Conservation (phyloP, 2,113 vertebrate genomes). For the Motacilla tschutschensis region DNA sequence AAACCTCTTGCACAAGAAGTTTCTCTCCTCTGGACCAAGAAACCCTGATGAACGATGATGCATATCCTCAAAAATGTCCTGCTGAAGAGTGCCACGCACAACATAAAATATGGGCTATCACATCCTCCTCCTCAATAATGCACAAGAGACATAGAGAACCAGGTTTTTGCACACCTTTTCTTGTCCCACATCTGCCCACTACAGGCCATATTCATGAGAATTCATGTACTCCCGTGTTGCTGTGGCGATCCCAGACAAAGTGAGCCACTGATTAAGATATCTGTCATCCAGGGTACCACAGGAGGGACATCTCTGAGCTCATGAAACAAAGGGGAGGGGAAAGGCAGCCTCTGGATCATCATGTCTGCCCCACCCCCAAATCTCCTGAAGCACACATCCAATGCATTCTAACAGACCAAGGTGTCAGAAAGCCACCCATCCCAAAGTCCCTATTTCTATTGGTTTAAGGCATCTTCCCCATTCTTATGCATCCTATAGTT, state of each 20-base stretch:
- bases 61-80: neutral
- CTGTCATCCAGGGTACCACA: neutral
- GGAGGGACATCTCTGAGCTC: neutral
- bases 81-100: neutral
- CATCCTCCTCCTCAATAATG: neutral
- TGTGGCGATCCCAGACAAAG: neutral
- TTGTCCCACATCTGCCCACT: neutral
- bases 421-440: neutral
- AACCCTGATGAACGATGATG: neutral
- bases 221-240: neutral
- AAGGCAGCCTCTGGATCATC: neutral
- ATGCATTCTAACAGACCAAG: rapidly evolving
- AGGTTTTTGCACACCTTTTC: neutral
- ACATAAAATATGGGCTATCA: neutral
- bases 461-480: neutral
- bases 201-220: neutral
- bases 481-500: neutral
- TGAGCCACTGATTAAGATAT: neutral
- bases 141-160: neutral
- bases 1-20: neutral
- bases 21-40: neutral
- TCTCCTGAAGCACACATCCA: neutral
- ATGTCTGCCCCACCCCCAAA: neutral
- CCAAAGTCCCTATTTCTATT: neutral
- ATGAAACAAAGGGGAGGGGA: neutral